phyloP scores from a whole-genome alignment of 2,888 invertebrate genomes.

The Ctenicera cuprea region DNA sequence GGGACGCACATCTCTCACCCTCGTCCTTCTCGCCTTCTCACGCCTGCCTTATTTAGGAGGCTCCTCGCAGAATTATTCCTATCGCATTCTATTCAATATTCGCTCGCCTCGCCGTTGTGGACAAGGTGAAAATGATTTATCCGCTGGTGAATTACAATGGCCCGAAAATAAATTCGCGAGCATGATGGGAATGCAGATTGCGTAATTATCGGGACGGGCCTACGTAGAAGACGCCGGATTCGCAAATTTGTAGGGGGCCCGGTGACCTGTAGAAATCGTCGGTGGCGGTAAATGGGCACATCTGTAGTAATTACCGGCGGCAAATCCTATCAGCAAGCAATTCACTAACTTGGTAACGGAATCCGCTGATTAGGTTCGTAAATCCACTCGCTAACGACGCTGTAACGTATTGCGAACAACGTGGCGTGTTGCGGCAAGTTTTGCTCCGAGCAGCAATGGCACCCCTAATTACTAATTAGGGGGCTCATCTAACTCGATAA shows the following conservation, averaged over 20 bases:
- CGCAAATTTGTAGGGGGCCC: background rate
- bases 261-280: slow-evolving; percentile 29
- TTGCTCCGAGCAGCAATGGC: slow-evolving; percentile 60
- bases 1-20: background rate
- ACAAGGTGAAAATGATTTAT: slow-evolving; percentile 46
- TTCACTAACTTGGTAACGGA: slow-evolving; percentile 65
- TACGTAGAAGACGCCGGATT: too few relatives aligned
- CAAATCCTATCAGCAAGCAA: slow-evolving; percentile 62
- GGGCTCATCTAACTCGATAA: slow-evolving; percentile 55
- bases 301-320: slow-evolving; percentile 50
- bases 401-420: slow-evolving; percentile 67
- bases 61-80: background rate
- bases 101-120: slow-evolving; percentile 16
- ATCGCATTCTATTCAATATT: slow-evolving; percentile 36
- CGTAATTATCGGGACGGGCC: slow-evolving; percentile 35
- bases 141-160: slow-evolving; percentile 39
- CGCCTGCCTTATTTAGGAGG: background rate
- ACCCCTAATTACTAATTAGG: slow-evolving; percentile 63
- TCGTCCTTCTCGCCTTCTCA: background rate
- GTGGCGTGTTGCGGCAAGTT: slow-evolving; percentile 64
- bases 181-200: slow-evolving; percentile 34
- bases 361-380: slow-evolving; percentile 66
- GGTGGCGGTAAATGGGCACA: slow-evolving; percentile 32
- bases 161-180: slow-evolving; percentile 34
- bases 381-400: slow-evolving; percentile 66